Evolutionary conservation across 2,888 invertebrate species (phyloP).

Genomic region (Falcaria lacertinaria): DNA sequence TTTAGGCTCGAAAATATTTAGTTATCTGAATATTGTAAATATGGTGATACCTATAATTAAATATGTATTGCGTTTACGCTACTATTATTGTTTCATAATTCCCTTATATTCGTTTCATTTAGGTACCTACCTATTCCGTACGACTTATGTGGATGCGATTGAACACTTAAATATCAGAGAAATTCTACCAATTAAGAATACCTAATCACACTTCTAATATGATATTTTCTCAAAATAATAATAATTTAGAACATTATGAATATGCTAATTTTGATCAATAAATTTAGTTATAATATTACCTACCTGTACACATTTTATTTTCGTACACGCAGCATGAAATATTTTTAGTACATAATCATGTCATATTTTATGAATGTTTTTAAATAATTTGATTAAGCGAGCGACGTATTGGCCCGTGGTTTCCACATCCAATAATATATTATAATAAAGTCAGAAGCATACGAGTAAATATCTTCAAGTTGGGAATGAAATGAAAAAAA

Average conservation of each 20-base stretch:
- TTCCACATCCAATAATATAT: not conserved
- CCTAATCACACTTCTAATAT: not conserved
- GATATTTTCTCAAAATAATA: not conserved
- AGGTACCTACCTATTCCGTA: too few relatives aligned
- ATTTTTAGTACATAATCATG: not conserved
- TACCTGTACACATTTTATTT: not conserved
- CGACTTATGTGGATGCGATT: too few relatives aligned
- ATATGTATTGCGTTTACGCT: too few relatives aligned
- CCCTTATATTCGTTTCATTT: too few relatives aligned
- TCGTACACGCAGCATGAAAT: not conserved
- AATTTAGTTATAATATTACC: not conserved
- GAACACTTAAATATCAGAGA: not conserved
- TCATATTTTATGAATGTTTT: not conserved
- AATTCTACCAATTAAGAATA: not conserved
- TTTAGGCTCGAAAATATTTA: too few relatives aligned
- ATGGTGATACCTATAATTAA: too few relatives aligned
- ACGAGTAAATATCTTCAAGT: too few relatives aligned
- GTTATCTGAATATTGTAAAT: too few relatives aligned
- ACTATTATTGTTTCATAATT: too few relatives aligned
- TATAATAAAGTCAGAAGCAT: not conserved
- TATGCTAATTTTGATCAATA: not conserved
- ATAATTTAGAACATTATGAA: not conserved
- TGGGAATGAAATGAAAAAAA: too few relatives aligned
- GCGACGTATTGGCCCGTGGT: not conserved
- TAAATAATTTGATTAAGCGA: not conserved